A percentile compares a stretch with the other conserved stretches of the same genome.
Conservation (phyloP, 2,888 invertebrate genomes). For the Philereme transversata region DNA sequence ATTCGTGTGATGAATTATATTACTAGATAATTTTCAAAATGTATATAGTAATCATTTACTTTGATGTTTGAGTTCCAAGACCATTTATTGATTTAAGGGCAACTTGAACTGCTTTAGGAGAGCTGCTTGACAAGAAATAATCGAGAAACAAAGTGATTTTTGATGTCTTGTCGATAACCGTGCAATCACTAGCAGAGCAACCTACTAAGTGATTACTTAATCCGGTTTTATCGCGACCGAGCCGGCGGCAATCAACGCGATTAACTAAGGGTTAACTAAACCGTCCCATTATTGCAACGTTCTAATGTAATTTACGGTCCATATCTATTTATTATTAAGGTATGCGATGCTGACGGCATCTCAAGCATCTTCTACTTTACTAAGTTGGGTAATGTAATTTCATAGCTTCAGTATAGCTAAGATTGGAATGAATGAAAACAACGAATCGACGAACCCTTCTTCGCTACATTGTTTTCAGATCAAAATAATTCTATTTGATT, state of each 20-base stretch:
- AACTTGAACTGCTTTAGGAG: background rate
- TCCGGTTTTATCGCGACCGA: constrained; percentile 60
- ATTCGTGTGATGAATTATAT: too few species aligned
- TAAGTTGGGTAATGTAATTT: too few species aligned
- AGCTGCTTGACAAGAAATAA: constrained; percentile 7
- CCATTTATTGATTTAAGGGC: background rate
- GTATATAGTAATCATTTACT: too few species aligned
- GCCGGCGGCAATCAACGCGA: constrained; percentile 70
- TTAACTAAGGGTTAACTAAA: constrained; percentile 71
- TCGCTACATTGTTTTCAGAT: too few species aligned
- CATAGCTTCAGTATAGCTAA: too few species aligned
- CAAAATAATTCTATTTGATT: too few species aligned
- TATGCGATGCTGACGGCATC: constrained; percentile 3
- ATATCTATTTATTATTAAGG: constrained; percentile 31
- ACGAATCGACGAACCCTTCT: too few species aligned
- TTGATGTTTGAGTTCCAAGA: too few species aligned
- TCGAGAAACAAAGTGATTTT: constrained; percentile 20
- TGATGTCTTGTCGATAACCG: constrained; percentile 34
- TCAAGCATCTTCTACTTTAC: background rate
- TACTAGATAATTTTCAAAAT: too few species aligned
- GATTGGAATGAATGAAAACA: too few species aligned
- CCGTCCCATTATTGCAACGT: constrained; percentile 56
- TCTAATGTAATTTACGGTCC: constrained; percentile 35
- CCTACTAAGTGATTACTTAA: constrained; percentile 76
- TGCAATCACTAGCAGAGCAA: constrained; percentile 48